A percentile compares a stretch with the other conserved stretches of the same genome.
Conservation (phyloP, 1,140 invertebrate genomes). For the Aphelenchoides fujianensis region DNA sequence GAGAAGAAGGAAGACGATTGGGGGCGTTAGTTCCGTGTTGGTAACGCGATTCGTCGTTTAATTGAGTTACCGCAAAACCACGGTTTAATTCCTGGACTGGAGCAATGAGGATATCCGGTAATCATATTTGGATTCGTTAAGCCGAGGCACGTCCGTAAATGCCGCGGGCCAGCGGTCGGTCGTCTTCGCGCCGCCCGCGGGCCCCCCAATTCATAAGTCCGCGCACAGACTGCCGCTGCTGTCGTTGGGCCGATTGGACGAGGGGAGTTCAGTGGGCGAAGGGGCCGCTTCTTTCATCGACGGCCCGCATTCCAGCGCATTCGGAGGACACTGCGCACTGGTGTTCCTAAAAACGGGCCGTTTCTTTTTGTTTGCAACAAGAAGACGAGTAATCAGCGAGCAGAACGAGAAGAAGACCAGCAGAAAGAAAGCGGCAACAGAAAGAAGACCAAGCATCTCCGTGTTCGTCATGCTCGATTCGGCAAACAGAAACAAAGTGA, state of each 20-base stretch:
- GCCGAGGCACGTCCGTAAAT: neutral
- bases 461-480: no score
- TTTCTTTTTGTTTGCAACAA: no score
- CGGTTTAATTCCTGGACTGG: neutral
- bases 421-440: no score
- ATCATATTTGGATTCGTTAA: neutral
- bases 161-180: neutral
- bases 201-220: neutral
- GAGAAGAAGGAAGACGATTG: neutral
- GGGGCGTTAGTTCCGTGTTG: neutral
- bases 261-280: neutral
- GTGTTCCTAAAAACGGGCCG: neutral
- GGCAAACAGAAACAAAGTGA: no score
- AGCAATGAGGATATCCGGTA: neutral
- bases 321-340: neutral
- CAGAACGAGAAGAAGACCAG: no score
- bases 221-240: slow-evolving; percentile 1
- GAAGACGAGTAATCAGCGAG: no score
- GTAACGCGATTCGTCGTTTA: neutral
- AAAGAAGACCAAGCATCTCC: no score
- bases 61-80: neutral
- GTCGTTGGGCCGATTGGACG: no score
- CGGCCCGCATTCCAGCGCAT: no score
- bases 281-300: no score
- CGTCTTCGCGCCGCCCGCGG: neutral